Evolutionary conservation across 2,888 invertebrate genomes (phyloP).

Genomic region (Harmothoe impar): DNA sequence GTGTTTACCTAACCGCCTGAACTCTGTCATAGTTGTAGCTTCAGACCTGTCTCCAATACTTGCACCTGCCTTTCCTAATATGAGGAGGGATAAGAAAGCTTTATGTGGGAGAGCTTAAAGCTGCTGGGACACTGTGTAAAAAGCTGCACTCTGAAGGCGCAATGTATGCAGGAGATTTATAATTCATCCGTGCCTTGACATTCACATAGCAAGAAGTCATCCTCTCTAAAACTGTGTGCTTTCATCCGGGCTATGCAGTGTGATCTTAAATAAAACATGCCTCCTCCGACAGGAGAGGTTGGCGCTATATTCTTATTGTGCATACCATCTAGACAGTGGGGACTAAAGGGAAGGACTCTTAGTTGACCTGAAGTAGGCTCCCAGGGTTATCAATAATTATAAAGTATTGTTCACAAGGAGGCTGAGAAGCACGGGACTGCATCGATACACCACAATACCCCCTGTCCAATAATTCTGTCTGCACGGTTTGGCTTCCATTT

Average conservation of each 20-base stretch:
- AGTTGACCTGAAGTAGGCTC: no score
- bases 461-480: no score
- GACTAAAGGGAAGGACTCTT: no score
- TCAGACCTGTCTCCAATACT: background rate
- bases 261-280: constrained; percentile 18
- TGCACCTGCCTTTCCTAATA: background rate
- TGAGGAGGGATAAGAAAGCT: background rate
- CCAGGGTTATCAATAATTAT: no score
- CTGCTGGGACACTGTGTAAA: background rate
- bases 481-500: no score
- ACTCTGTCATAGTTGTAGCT: background rate
- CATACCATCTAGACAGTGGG: no score
- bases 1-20: background rate
- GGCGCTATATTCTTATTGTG: no score
- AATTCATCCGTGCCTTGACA: background rate
- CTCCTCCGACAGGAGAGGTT: background rate
- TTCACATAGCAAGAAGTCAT: background rate
- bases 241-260: constrained; percentile 3
- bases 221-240: background rate
- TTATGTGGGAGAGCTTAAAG: background rate
- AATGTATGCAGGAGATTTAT: constrained; percentile 13
- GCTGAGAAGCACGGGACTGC: no score
- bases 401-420: no score
- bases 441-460: no score
- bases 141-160: background rate